Conservation (phyloP, 1,140 invertebrate species). For the Drosophila pseudoananassae region DNA sequence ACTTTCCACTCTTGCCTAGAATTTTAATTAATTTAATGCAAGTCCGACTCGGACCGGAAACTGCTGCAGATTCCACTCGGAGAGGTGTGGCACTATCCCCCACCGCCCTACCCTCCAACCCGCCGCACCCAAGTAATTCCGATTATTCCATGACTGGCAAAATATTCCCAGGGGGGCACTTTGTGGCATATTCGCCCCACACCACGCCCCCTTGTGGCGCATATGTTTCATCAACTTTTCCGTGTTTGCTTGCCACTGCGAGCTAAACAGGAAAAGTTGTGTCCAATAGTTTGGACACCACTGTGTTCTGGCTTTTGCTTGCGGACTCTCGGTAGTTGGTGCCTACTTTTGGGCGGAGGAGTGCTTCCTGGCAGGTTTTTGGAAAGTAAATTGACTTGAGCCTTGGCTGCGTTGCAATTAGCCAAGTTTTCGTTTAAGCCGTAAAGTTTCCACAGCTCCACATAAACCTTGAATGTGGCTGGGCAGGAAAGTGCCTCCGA, state of each 20-base stretch:
- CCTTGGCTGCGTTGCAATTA: constrained; percentile 30
- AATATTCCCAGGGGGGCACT: constrained; percentile 30
- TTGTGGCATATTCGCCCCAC: constrained; percentile 9
- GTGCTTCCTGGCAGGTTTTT: not conserved
- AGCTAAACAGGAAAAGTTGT: not conserved
- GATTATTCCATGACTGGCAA: constrained; percentile 12
- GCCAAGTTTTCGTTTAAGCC: constrained; percentile 10
- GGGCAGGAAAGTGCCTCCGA: not conserved
- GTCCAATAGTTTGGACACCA: constrained; percentile 15
- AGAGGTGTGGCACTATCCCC: constrained; percentile 5
- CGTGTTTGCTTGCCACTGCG: not conserved
- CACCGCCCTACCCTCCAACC: not conserved
- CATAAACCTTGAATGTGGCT: constrained; percentile 9
- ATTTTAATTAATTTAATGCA: constrained; percentile 51
- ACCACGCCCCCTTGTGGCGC: not conserved
- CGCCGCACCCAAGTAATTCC: constrained; percentile 10
- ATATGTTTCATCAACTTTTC: constrained; percentile 14
- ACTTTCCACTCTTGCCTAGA: constrained; percentile 19
- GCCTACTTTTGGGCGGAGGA: constrained; percentile 25
- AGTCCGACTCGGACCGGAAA: not conserved
- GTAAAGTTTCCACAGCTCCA: constrained; percentile 1
- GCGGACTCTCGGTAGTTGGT: not conserved
- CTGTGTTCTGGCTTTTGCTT: constrained; percentile 7
- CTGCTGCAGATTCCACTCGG: constrained; percentile 12
- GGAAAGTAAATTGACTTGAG: constrained; percentile 33